A percentile compares a stretch with the other conserved stretches of the same genome.
These are phyloP conservation scores for Macrophya annulata DNA, from an alignment of 2,888 invertebrate species.

Conservation along the genomic window DNA sequence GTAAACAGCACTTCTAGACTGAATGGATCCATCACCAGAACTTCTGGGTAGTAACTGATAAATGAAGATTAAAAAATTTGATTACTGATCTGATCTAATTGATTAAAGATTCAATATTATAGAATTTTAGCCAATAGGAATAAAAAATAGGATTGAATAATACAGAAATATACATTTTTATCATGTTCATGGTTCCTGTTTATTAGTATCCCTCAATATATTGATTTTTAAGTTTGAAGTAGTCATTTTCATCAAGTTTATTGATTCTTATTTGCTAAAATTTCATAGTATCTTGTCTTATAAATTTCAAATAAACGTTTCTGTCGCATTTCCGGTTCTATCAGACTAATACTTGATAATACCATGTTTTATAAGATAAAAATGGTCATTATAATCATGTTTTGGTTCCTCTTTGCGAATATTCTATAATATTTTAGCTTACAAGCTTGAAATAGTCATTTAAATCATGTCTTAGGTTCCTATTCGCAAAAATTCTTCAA, in stretches of 20 bases:
- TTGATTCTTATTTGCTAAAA: neutral
- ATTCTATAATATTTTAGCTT: neutral
- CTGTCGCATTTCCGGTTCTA: neutral
- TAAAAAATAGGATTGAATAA: neutral
- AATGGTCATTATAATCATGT: neutral
- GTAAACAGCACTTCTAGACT: constrained; percentile 95
- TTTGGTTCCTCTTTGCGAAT: neutral
- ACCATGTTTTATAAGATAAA: neutral
- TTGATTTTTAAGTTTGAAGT: no score
- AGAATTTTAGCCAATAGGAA: neutral
- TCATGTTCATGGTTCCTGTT: neutral
- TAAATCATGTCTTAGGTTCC: neutral
- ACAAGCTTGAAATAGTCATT: neutral
- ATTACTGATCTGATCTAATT: neutral
- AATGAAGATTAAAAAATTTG: neutral
- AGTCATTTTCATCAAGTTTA: neutral
- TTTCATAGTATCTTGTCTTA: neutral
- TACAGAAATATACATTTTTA: neutral
- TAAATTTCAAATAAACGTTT: neutral
- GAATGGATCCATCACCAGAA: constrained; percentile 97
- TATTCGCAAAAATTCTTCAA: neutral
- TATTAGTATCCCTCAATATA: no score
- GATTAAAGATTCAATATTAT: neutral
- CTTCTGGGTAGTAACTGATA: constrained; percentile 95
- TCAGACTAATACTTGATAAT: neutral